Evolutionary conservation across 2,797 vertebrate genomes (phyloP), one percentile per base, ranked within the genome.

Genomic region (Lepilemur septentrionalis): DNA sequence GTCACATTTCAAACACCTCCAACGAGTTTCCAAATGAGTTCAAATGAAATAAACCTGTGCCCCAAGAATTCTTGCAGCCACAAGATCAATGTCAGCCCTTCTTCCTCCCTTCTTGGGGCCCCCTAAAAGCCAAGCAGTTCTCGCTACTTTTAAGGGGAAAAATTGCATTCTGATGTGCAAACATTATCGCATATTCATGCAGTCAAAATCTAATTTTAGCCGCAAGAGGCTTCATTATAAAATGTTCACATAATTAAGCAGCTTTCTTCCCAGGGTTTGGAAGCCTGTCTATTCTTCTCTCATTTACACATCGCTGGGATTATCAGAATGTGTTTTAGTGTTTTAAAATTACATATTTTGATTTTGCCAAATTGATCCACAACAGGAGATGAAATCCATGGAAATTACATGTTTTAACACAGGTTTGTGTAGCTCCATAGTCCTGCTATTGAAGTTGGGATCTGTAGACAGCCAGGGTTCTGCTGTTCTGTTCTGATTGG

Each of bases 191-290:
- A 98, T 97, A 98, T 97, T 97, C 95, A 92, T 90, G 95, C 43
- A 78, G 93, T 98, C 90, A n/a, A 92, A 80, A 93, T 96, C 96
- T 98, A 97, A 98, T 98, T 98, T 98, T 97, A 98, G 95, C 89
- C 96, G 67, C 86, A 82, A 76, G 93, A 98, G 86, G 41, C 97
- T 98, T 98, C 90, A 90, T 97, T 97, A 93, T 75, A 96, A 97
- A 97, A 98, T 93, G 94, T 32, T 87, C 90, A 96, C 63, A 84
- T 94, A 97, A 98, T 97, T 97, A 98, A 97, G 97, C 76, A 95
- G 73, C 93, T 97, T 97, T 95, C 95, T 84, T 92, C 91, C 59
- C 38, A 84, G 96, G 94, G 88, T 94, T 70, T 84, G 17, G 96
- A 97, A 93, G 89, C 79, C 90, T 93, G 73, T 95, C 88, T 98